Percentiles rank a stretch among this genome's conserved stretches.
phyloP scores from a whole-genome alignment of 2,888 invertebrate species.

The Xestoiulus laeticollis region DNA sequence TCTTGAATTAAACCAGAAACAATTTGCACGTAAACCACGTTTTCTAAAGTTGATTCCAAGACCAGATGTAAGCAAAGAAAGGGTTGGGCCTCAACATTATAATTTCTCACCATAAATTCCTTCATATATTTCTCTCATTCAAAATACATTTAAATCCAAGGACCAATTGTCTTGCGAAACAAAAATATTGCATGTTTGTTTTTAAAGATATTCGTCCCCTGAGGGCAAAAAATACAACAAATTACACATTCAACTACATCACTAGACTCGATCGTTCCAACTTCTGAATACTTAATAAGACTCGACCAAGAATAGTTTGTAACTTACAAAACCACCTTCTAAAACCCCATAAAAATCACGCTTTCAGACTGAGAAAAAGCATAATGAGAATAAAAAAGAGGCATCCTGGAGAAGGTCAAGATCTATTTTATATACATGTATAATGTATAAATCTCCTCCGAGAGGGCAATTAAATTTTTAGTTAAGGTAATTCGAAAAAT shows the following conservation, averaged over 20 bases:
- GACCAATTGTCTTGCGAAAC: not conserved
- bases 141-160: not conserved
- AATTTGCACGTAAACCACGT: not conserved
- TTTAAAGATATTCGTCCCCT: too few species aligned
- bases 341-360: not conserved
- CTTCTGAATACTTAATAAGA: not conserved
- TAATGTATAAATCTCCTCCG: not conserved
- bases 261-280: not conserved
- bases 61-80: too few species aligned
- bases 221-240: not conserved
- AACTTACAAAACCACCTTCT: not conserved
- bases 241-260: not conserved
- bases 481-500: not conserved
- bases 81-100: not conserved
- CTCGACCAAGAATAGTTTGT: not conserved
- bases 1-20: not conserved
- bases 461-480: slow-evolving; percentile 26
- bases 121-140: not conserved
- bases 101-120: slow-evolving; percentile 11
- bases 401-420: not conserved
- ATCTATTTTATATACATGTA: not conserved
- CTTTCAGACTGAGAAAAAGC: not conserved
- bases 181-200: not conserved
- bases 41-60: not conserved
- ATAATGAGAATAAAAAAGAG: not conserved